Base-by-base conservation (phyloP, 1,140 invertebrate genomes). In the Drosophila prosaltans region DNA sequence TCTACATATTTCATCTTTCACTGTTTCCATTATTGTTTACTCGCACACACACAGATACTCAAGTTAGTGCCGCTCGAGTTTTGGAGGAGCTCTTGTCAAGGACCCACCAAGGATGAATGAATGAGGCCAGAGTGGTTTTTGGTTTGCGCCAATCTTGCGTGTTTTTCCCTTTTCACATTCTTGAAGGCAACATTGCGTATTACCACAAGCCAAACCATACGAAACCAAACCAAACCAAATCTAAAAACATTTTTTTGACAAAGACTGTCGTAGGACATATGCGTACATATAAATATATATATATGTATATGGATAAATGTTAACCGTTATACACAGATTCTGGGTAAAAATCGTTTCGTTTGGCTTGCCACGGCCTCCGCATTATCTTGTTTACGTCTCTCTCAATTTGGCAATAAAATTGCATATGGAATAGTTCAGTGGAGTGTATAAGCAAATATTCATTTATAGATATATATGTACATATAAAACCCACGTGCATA, bases 351-450 rank as follows among this genome's bases (percentile, higher is more conserved):
- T 65, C 5, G 51, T 41, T 65, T 36, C 45, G 48, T 36, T 65
- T 65, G 48, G 48, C 48, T 65, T 65, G 6, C 48, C 48, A 30
- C 48, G 63, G 63, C 51, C 63, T 55, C 10, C 24, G 6, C 41
- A 62, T 62, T 65, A 65, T 65, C 63, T 65, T 55, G 48, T 65
- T 55, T 36, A 65, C 28, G 63, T 54, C 62, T 65, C 45, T 54
- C 63, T 65, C 60, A 62, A 62, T 62, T 62, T 62, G 36, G 60
- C 60, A 62, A 43, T 62, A 62, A 62, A 62, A 62, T 62, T 62
- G 60, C 60, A 62, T 62, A 62, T 62, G 60, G 24, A 43, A 59
- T 59, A 59, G 57, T 59, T 59, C 36, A 39, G 57, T 40, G 57
- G 57, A 24, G 16, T 62, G 40, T 30, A 62, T 40, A 62, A 28